A percentile compares a stretch with the other conserved stretches of the same genome.
phyloP scores from a whole-genome alignment of 2,888 invertebrate species.

The Syritta pipiens region DNA sequence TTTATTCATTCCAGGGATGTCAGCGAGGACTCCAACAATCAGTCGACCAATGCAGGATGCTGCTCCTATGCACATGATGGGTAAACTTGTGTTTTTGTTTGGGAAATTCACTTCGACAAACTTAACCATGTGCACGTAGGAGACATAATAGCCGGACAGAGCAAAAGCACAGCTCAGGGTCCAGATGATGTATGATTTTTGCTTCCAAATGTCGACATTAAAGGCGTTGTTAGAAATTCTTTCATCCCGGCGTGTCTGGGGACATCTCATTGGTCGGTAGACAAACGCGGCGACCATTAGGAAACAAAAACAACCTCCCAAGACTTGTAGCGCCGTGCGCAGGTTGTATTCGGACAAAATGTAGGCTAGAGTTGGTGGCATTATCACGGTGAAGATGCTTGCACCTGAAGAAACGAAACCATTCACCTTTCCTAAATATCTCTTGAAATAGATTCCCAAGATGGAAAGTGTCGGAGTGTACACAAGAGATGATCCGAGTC shows the following conservation, averaged over 20 bases:
- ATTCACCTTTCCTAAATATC: slow-evolving; percentile 56
- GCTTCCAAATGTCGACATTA: slow-evolving; percentile 57
- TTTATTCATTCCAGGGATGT: slow-evolving; percentile 45
- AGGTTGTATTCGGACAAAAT: slow-evolving; percentile 44
- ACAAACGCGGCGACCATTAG: slow-evolving; percentile 56
- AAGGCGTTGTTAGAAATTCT: background rate
- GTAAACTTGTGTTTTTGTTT: slow-evolving; percentile 35
- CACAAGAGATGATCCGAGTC: slow-evolving; percentile 51
- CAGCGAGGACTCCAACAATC: slow-evolving; percentile 51
- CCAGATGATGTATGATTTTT: slow-evolving; percentile 51
- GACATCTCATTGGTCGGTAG: slow-evolving; percentile 49
- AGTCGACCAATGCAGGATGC: slow-evolving; percentile 59
- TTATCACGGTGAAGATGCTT: slow-evolving; percentile 58
- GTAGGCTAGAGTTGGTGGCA: slow-evolving; percentile 48
- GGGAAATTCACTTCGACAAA: slow-evolving; percentile 56
- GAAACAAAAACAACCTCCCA: slow-evolving; percentile 49
- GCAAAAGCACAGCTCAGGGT: slow-evolving; percentile 51
- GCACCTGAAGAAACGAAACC: slow-evolving; percentile 60
- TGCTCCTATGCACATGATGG: slow-evolving; percentile 60
- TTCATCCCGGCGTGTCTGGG: background rate
- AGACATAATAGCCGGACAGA: slow-evolving; percentile 54
- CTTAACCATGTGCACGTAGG: slow-evolving; percentile 58
- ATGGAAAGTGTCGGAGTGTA: slow-evolving; percentile 58
- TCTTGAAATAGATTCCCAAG: slow-evolving; percentile 54
- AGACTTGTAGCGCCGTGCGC: slow-evolving; percentile 14